These are phyloP conservation scores for Apocrypta bakeri DNA, from an alignment of 1,140 invertebrate genomes.

Conservation along the genomic window DNA sequence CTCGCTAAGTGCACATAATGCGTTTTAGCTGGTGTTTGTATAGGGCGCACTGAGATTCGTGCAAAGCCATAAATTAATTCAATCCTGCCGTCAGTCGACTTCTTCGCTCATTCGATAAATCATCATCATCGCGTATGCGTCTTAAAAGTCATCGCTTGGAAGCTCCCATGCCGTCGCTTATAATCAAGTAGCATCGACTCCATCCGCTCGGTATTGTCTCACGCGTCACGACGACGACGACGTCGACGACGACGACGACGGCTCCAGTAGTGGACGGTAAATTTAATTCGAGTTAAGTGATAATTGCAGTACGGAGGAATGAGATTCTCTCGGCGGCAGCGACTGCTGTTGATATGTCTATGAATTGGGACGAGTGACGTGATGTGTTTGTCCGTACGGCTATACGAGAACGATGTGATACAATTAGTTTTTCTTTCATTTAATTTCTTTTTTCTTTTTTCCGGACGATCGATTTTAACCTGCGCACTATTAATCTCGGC, in stretches of 20 bases:
- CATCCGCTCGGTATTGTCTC: slow-evolving; percentile 52
- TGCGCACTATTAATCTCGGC: too few species aligned
- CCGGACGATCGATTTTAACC: too few species aligned
- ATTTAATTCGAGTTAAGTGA: slow-evolving; percentile 52
- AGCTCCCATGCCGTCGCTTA: slow-evolving; percentile 24
- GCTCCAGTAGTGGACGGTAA: slow-evolving; percentile 3
- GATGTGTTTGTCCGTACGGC: neutral
- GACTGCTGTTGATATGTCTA: slow-evolving; percentile 33
- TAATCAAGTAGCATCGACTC: slow-evolving; percentile 53
- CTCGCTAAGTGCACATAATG: slow-evolving; percentile 1
- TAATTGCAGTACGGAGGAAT: slow-evolving; percentile 41
- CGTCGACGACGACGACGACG: slow-evolving; percentile 14
- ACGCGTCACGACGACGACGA: slow-evolving; percentile 22
- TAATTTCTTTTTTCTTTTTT: neutral
- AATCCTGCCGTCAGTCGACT: neutral
- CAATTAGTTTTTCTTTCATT: neutral
- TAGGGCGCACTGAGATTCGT: slow-evolving; percentile 17
- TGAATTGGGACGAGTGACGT: slow-evolving; percentile 21
- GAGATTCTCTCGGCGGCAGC: slow-evolving; percentile 26
- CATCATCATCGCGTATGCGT: slow-evolving; percentile 37
- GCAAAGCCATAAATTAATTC: slow-evolving; percentile 28
- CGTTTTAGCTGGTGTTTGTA: neutral
- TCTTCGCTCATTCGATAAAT: slow-evolving; percentile 43
- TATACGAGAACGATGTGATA: neutral
- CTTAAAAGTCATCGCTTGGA: slow-evolving; percentile 32